Base-by-base conservation (phyloP, 2,888 invertebrate species). In the Spodoptera picta region DNA sequence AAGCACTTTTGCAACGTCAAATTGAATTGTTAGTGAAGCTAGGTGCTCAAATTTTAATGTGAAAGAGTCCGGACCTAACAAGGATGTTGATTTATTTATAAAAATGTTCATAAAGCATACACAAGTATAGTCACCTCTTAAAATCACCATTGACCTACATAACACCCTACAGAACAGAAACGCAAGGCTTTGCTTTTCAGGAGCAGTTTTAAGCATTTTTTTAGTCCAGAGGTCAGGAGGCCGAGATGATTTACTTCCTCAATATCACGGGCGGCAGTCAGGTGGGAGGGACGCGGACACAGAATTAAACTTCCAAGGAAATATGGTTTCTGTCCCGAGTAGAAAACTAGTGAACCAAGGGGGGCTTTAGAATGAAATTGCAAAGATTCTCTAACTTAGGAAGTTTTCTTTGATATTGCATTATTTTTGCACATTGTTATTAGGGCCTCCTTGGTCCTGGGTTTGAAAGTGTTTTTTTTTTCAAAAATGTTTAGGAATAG, bases 281-380 rank as follows among this genome's bases (percentile, higher is more conserved):
- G 90, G 90, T 90, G 89, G 87, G 84, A 66, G 79, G 86, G 81
- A 82, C 82, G 79, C 81, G 80, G 85, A 82, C 84, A 83, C 82
- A 83, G 89, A 90, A 91, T 91, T 91, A 91, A 90, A 90, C 84
- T 87, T 82, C 79, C 66, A 66, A 82, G 85, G 81, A 91, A 89
- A 89, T 91, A 90, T 90, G 83, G 85, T 84, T 65, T 65, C 60
- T 75, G 75, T 81, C 81, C 81, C 79, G 42, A 36, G 59, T 51
- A 75, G 52, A 27, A 60, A 76, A 61, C 24, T 56, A 58, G 80
- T 73, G 65, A 48, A 49, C 61, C 46, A 55, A 58, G 53, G 55
- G 55, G 56, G 48, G 65, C 50, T 52, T 65, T 60, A 51, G 14
- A 53, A 60, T 53, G 49, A 23, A 69, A 51, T 62, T 46, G 50